Base-by-base conservation (phyloP, 2,888 invertebrate genomes). In the Pachycephus smyrnensis region DNA sequence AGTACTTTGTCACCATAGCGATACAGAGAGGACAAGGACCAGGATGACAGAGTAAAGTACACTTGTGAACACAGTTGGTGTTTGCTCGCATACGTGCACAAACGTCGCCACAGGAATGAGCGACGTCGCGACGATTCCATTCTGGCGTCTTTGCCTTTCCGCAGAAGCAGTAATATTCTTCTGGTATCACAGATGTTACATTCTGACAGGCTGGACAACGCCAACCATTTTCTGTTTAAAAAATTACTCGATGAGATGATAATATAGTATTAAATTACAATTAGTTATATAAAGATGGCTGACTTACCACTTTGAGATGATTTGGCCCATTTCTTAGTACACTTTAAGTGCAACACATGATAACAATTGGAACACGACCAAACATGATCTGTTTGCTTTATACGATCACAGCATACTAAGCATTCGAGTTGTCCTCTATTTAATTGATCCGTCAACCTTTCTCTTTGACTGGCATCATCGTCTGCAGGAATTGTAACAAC, bases 161-260 rank as follows among this genome's bases (percentile, higher is more conserved):
- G 91, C 99, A 99, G 92, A 98, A 98, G 90, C 99, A 99, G 30
- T 93, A 93, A 91, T 98, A 99, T 77, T 96, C 95, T 0, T 93
- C 93, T 0, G 98, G 98, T 77, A 97, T 93, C 35, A 93, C 93
- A 30, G 93, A 92, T 79, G 94, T 95, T 3, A 95, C 94, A 90
- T 97, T 96, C 92, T 98, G 98, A 90, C 99, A 99, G 0, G 98
- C 98, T 0, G 99, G 99, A 90, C 99, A 99, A 32, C 98, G 95
- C 99, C 99, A 99, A 79, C 96, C 96, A 76, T 94, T 94, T 82
- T 96, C 96, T 92, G 76, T 15, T 84, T 81, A 33, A 77, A 55
- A 75, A 75, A 55, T 73, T 32, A 40, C 35, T 35, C 76, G 73
- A 75, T 68, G 32, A n/a, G 23, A 40, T 55, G 55, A 55, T 55